Base-by-base conservation (phyloP, 1,140 invertebrate species). In the Ridgeia piscesae region DNA sequence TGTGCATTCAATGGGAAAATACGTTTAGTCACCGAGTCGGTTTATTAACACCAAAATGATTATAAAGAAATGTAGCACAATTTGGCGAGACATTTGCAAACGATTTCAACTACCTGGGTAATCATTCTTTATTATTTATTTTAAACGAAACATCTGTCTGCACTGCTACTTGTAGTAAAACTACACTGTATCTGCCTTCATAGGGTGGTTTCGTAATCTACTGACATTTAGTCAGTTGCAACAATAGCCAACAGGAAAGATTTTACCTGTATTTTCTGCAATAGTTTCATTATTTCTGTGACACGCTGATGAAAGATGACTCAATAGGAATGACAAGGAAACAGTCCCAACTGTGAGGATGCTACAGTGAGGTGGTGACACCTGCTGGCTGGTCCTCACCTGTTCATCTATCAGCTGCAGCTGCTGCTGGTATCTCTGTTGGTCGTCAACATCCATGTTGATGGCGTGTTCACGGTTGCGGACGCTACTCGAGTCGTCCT, bases 381-480 rank as follows among this genome's bases (percentile, higher is more conserved):
- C 58, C 27, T 77, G 58, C 27, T 9, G 17, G 33, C n/a, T 58
- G n/a, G 11, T 89, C 77, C 91, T 92, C 93, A 96, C 95, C 94
- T 95, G 95, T 92, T 96, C 95, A 92, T 99, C 98, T 95, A 98
- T 97, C 92, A 98, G 96, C 93, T 97, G 96, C 94, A 98, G 97
- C 93, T 96, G 96, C 91, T 97, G 96, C 90, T 96, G 96, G 94
- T 95, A 95, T 33, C 96, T 93, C 89, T 97, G 94, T n/a, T 93
- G 93, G 42, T 94, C 94, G 35, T 94, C 94, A 21, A 92, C 31
- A 27, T 94, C 95, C 95, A 96, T 96, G 93, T 96, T 94, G 35
- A 96, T 95, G 34, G 95, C 93, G 91, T 95, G 94, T 92, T 96
- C 95, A 17, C 33, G 50, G 33, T 94, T 92, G 58, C 94, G 92